Evolutionary conservation across 2,888 invertebrate species (phyloP), one percentile per base, ranked within the genome.

Genomic region (Megaustenia siamemsis): DNA sequence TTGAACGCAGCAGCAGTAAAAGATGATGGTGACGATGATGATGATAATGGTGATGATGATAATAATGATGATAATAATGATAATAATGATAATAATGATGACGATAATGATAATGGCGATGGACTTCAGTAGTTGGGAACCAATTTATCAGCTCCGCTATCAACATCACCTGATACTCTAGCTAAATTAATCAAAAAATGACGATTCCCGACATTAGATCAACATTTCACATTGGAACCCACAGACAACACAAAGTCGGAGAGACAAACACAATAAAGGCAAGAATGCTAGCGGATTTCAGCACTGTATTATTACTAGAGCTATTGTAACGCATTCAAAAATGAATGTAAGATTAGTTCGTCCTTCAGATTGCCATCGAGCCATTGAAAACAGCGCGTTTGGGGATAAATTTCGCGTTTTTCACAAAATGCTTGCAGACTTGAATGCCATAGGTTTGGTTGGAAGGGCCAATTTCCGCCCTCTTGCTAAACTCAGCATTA

Each of bases 401-500:
- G 4, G 49, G 66, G 45, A 78, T 78, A 78, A 60, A 63, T 66
- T 78, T 45, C 66, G 35, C 21, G 45, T 78, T 78, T 32, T 40
- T 43, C 66, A 63, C 18, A 63, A 66, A 66, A 78, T 32, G 28
- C 45, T 8, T 43, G 78, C 43, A 78, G 78, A 28, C 63, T 43
- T n/a, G 60, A 45, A 43, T 53, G 35, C 40, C 66, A 78, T 66
- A 66, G 24, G 35, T 63, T 63, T 63, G n/a, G 63, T 28, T 18
- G 24, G 49, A 21, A 38, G 56, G 66, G 18, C 66, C 76, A 76
- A 83, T 83, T 83, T 83, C 82, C 82, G 75, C 63, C 40, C 15
- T 38, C n/a, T 73, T 73, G 53, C 82, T 53, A 60, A 82, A 83
- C 82, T 68, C 18, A n/a, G 82, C 76, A 83, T 83, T 75, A 83